A percentile compares a stretch with the other conserved stretches of the same genome.
phyloP scores from a whole-genome alignment of 2,888 invertebrate species.

The Epirrhoe alternata region DNA sequence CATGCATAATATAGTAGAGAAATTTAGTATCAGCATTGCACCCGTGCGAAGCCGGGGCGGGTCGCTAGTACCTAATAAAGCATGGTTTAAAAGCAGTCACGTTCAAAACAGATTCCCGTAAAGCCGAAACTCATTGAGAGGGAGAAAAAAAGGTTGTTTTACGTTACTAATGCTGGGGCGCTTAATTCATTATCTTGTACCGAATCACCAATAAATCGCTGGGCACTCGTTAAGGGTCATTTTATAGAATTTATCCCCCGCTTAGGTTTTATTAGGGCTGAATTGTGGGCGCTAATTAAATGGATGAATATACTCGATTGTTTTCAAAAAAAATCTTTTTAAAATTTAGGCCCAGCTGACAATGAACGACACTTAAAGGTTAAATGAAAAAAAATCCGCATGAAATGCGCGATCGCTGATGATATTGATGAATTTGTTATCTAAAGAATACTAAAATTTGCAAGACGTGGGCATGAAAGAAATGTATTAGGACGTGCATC shows the following conservation, averaged over 20 bases:
- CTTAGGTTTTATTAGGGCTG: constrained; percentile 48
- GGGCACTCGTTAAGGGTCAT: constrained; percentile 61
- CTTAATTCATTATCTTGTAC: constrained; percentile 70
- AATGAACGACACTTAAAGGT: too few species aligned
- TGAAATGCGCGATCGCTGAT: too few species aligned
- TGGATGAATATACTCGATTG: constrained; percentile 20
- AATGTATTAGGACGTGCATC: too few species aligned
- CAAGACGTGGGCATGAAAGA: too few species aligned
- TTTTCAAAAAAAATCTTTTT: too few species aligned
- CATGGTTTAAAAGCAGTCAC: constrained; percentile 1
- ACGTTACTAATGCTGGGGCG: constrained; percentile 63
- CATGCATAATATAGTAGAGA: too few species aligned
- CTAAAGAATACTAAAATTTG: too few species aligned
- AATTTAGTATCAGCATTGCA: too few species aligned
- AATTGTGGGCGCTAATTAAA: constrained; percentile 33
- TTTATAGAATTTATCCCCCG: constrained; percentile 61
- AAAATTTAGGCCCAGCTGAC: too few species aligned
- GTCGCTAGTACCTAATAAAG: neutral
- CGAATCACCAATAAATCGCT: constrained; percentile 69
- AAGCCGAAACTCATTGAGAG: constrained; percentile 41
- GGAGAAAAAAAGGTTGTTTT: constrained; percentile 58
- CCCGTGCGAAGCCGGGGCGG: too few species aligned
- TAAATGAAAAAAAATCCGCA: too few species aligned
- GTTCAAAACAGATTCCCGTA: constrained; percentile 34
- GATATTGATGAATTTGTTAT: too few species aligned